Conservation (phyloP, 2,113 vertebrate species). For the Ophthalmolycus amberensis region DNA sequence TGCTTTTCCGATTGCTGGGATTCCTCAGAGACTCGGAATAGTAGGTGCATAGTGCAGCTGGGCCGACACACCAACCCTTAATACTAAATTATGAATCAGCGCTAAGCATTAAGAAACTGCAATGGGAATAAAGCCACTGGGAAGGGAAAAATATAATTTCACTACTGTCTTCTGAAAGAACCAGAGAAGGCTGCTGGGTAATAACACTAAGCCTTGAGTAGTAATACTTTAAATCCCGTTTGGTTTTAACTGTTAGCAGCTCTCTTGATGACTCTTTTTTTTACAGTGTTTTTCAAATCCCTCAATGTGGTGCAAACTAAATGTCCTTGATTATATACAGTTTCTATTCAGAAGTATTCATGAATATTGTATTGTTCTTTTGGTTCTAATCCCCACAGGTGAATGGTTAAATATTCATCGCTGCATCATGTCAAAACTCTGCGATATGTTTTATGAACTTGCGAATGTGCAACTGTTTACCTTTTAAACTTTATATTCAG, state of each 20-base stretch:
- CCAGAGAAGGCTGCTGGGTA: constrained; percentile 22
- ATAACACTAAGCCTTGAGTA: constrained; percentile 41
- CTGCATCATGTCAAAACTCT: constrained; percentile 20
- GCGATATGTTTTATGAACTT: constrained; percentile 1
- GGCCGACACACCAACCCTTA: constrained; percentile 7
- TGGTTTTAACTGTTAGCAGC: constrained; percentile 42
- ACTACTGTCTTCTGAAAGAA: constrained; percentile 32
- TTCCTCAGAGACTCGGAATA: constrained; percentile 33
- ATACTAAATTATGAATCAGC: constrained; percentile 62
- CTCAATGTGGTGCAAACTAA: constrained; percentile 10
- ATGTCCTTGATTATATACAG: constrained; percentile 2
- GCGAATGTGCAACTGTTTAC: not conserved
- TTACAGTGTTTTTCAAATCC: not conserved
- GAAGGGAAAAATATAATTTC: constrained; percentile 41
- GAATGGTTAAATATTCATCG: constrained; percentile 62
- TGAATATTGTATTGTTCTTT: constrained; percentile 65
- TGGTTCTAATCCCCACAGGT: constrained; percentile 53
- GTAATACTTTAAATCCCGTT: constrained; percentile 42
- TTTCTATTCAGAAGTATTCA: constrained; percentile 52
- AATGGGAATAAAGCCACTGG: constrained; percentile 32
- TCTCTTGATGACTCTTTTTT: constrained; percentile 18
- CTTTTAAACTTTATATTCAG: not conserved
- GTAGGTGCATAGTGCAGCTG: not conserved
- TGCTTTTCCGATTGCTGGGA: constrained; percentile 1
- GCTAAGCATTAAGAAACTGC: constrained; percentile 48